phyloP scores from a whole-genome alignment of 2,113 vertebrate species.

The Anolis sagrei region DNA sequence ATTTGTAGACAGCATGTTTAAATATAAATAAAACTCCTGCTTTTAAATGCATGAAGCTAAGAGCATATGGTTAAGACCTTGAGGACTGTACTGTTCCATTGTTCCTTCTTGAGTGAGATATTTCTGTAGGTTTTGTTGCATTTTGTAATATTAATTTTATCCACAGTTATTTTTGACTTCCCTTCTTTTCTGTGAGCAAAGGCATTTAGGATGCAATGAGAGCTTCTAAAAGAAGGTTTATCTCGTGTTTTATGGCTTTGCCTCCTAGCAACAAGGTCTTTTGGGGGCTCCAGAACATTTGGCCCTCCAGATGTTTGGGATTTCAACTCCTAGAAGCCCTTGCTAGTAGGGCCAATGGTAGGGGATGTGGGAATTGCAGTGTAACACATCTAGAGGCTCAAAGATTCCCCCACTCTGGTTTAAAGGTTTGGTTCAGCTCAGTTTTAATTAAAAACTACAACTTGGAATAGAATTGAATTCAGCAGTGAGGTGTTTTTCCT shows the following conservation, averaged over 20 bases:
- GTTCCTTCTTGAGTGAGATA: constrained; percentile 19
- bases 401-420: not conserved
- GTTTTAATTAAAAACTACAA: too few species aligned
- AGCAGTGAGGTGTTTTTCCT: too few species aligned
- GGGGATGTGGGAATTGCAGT: not conserved
- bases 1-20: constrained; percentile 37
- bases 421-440: too few species aligned
- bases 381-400: not conserved
- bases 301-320: not conserved
- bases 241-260: not conserved
- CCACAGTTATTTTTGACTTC: not conserved
- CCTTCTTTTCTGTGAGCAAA: not conserved
- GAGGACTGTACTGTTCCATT: constrained; percentile 32
- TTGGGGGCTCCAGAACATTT: not conserved
- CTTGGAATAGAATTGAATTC: too few species aligned
- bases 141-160: not conserved
- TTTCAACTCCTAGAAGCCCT: not conserved
- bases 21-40: constrained; percentile 33
- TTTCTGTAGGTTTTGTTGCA: not conserved
- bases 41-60: constrained; percentile 27
- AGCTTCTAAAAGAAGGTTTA: not conserved
- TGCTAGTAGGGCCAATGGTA: not conserved
- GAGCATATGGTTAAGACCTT: constrained; percentile 31
- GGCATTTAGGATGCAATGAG: not conserved
- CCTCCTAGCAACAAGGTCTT: not conserved